Conservation (phyloP, 2,113 vertebrate species). For the Cephalophus harveyi region DNA sequence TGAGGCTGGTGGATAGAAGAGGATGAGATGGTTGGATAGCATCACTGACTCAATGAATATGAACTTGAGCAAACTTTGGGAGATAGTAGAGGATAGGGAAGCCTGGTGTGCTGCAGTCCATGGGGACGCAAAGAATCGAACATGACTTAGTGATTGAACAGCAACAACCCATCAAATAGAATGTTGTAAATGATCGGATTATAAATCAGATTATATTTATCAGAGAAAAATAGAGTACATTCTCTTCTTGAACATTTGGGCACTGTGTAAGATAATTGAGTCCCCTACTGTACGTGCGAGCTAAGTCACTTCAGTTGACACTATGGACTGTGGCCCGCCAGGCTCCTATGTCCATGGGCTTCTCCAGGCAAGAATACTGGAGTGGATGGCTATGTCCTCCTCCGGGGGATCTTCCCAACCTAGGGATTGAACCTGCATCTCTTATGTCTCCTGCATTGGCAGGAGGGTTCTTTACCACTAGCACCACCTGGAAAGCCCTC, state of each 20-base stretch:
- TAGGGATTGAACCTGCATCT: not conserved
- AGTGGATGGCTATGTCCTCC: not conserved
- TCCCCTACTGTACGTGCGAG: not conserved
- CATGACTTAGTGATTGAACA: not conserved
- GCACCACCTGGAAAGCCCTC: not conserved
- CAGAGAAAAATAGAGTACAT: not conserved
- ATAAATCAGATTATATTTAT: not conserved
- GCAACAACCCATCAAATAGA: not conserved
- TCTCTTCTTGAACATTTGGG: not conserved
- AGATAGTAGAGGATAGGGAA: not conserved
- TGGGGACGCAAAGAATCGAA: accelerated
- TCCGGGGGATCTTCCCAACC: not conserved
- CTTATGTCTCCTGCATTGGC: not conserved
- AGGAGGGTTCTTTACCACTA: not conserved
- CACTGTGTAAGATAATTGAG: not conserved
- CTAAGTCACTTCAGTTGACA: not conserved
- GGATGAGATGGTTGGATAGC: not conserved
- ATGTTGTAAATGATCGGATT: not conserved
- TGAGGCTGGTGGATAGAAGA: too few species aligned
- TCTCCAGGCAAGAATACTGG: not conserved
- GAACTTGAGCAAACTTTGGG: not conserved
- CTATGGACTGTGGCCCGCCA: accelerated
- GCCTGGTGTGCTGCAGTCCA: not conserved
- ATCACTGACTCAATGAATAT: not conserved
- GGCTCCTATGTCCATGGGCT: not conserved